Evolutionary conservation across 1,140 invertebrate genomes (phyloP), one percentile per base, ranked within the genome.

Genomic region (Drosophila pseudoananassae): DNA sequence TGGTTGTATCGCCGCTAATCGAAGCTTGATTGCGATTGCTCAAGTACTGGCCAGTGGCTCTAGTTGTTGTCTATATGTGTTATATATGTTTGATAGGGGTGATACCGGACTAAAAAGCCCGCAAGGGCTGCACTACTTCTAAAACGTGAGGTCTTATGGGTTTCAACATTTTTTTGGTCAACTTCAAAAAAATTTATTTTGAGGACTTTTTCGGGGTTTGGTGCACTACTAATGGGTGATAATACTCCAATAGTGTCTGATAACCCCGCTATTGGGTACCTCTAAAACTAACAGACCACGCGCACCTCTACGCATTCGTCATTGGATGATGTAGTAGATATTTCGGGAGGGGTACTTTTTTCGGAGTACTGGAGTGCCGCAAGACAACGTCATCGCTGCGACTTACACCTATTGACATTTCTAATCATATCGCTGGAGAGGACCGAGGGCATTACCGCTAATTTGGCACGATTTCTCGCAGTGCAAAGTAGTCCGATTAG

Each of bases 331-430:
- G 12, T 36, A n/a, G 33, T 36, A n/a, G 33, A 36, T 36, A 36
- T 36, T 29, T 23, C 15, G 17, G 2, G 8, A 25, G 29, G 55
- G 33, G 49, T 50, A 29, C 47, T 25, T 15, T 43, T 17, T 14
- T 12, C 10, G 33, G 33, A 36, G 33, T 36, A 36, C 0, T 53
- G 17, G 38, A 47, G 25, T 55, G 33, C 4, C 40, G 8, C 0
- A 43, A 20, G 47, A 38, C 63, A 46, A 57, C 72, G 70, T 75
- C 72, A 71, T 53, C 69, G 29, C 49, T 15, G 57, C 47, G 66
- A 36, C 54, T 80, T 51, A 70, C 78, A 82, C 55, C 61, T 87
- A 88, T 87, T 87, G 83, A 82, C 78, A 88, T 55, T 78, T 82
- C 74, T 87, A 85, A 85, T 85, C 82, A 85, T 85, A 85, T 85